Base-by-base conservation (phyloP, 2,888 invertebrate species). In the Apodemia duryi region DNA sequence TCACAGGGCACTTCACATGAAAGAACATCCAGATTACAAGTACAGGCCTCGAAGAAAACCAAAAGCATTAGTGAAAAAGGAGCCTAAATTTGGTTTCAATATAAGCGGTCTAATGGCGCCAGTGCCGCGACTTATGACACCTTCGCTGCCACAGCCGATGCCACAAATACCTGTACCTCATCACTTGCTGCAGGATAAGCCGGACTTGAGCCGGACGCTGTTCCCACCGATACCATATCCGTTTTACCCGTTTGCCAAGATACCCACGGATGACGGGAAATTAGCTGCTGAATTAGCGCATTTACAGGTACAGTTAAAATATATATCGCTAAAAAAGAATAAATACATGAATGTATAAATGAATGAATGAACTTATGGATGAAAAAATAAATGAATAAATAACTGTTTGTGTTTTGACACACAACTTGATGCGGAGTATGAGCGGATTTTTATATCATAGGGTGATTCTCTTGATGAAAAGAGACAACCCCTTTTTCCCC, bases 11-110 rank as follows among this genome's bases (percentile, higher is more conserved):
- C 93, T 97, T 11, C 97, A 97, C 93, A 97, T 97, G 97, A 97
- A 97, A 88, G 97, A 97, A 81, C 97, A 97, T 78, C 97, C 97
- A 6, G 97, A 97, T 89, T 97, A 97, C 93, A 97, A 97, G 88
- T 97, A 97, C 91, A 94, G 97, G 61, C 97, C 97, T 11, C 93
- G 97, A 65, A 92, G 97, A 77, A 97, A 97, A 85, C 97, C 97
- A 5, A 97, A 97, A 83, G 95, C 97, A 0, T 91, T 97, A 13
- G 93, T 96, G 71, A 97, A 97, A 83, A 96, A 96, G 74, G 96
- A 96, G 75, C 94, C 95, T 35, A 95, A 95, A 78, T 95, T 94
- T 78, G 94, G 94, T 6, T 95, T 95, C 82, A 93, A 94, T 5
- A 93, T 95, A 77, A 93, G 93, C 66, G 94, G 94, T 0, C 86